Conservation (phyloP, 1,140 invertebrate genomes). For the Coelopa frigida region DNA sequence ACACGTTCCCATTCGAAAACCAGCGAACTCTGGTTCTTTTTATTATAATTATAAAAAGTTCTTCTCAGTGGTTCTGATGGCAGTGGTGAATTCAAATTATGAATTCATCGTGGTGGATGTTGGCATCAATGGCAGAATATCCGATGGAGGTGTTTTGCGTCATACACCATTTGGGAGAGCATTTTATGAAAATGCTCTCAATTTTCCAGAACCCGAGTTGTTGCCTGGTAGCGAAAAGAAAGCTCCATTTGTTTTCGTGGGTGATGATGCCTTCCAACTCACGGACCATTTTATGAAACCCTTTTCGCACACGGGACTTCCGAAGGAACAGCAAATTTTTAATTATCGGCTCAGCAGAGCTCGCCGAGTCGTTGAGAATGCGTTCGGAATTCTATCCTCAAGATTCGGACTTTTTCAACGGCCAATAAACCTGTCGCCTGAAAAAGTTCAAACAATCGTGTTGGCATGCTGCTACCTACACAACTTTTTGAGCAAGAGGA, state of each 20-base stretch:
- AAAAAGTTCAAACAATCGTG: too few relatives aligned
- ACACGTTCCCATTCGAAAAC: slow-evolving; percentile 21
- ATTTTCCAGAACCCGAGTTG: background rate
- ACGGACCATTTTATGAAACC: slow-evolving; percentile 44
- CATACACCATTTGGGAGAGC: slow-evolving; percentile 39
- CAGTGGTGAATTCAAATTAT: slow-evolving; percentile 44
- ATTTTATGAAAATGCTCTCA: slow-evolving; percentile 16
- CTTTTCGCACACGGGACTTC: slow-evolving; percentile 43
- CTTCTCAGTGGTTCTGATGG: slow-evolving; percentile 45
- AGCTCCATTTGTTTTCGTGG: slow-evolving; percentile 43
- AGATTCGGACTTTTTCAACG: too few relatives aligned
- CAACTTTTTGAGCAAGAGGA: too few relatives aligned
- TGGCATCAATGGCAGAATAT: slow-evolving; percentile 39
- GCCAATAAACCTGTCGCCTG: too few relatives aligned
- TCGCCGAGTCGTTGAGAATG: too few relatives aligned
- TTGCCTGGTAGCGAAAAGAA: slow-evolving; percentile 52
- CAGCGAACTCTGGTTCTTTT: slow-evolving; percentile 29
- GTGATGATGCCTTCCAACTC: slow-evolving; percentile 48
- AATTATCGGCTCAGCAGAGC: background rate
- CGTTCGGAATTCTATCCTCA: too few relatives aligned
- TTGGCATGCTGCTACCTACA: too few relatives aligned
- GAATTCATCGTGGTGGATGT: slow-evolving; percentile 44
- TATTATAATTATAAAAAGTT: slow-evolving; percentile 47
- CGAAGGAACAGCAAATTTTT: background rate
- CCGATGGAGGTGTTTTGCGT: slow-evolving; percentile 43